Evolutionary conservation across 2,888 invertebrate species (phyloP), one percentile per base, ranked within the genome.

Genomic region (Acrobasis repandana): DNA sequence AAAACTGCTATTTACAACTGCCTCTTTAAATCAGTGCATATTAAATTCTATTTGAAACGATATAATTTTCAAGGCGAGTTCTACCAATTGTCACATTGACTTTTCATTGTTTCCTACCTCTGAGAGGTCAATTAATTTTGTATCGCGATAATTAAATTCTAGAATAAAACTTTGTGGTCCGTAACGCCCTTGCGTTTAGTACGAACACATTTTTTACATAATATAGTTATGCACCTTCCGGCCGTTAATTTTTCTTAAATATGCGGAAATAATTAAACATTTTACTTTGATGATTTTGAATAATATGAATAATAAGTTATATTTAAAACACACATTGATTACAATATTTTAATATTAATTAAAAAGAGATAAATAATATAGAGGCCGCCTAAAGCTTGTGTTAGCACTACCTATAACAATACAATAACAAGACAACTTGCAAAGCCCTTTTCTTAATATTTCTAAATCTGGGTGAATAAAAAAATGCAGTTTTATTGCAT

Each of bases 171-270:
- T 52, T 52, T 36, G 11, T 52, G 16, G 9, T 38, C 16, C 54
- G 54, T 54, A 20, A 54, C 54, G 54, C 43, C 54, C 38, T 54
- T 54, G 38, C 2, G 4, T 20, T 38, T 46, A 47, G 15, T 47
- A 14, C 38, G 10, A n/a, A 54, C 54, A 18, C 9, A 33, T 54
- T 54, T 54, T 54, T 54, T 54, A 54, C 20, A 38, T 38, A 38
- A 38, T 34, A 18, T 18, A 11, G 43, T 54, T 54, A 54, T 43
- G 54, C 38, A 54, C 38, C 38, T 38, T 54, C 54, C 38, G 54
- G 14, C 43, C 38, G 9, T 54, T 38, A 54, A 54, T 43, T 54
- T 43, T 54, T 18, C 18, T 14, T 54, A 14, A 43, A 14, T 20
- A 38, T 54, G 9, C 38, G 38, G 18, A 38, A 38, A 36, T 52